These are phyloP conservation scores for Neodiprion pinetum DNA, from an alignment of 1,140 invertebrate species.

Conservation along the genomic window DNA sequence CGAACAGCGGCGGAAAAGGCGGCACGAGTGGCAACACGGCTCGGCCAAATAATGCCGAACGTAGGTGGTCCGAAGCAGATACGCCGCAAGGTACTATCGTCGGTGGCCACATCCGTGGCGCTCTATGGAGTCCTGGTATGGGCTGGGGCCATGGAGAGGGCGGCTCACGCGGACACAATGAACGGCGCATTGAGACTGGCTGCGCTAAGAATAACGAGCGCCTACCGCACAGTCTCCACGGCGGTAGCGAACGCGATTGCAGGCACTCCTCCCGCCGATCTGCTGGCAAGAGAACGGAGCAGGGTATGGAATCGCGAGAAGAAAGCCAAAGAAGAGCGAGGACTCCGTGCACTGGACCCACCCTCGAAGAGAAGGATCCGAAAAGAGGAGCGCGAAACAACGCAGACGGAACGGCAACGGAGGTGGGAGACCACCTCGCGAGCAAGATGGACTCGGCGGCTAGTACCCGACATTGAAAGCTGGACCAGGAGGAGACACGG, in stretches of 20 bases:
- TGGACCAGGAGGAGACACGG: slow-evolving; percentile 17
- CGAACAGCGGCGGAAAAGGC: not conserved
- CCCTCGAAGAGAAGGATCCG: no score
- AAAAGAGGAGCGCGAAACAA: not conserved
- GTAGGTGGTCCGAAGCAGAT: not conserved
- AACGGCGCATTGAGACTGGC: not conserved
- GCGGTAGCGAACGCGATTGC: slow-evolving; percentile 26
- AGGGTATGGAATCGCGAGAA: no score
- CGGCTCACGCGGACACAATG: not conserved
- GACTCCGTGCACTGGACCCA: no score
- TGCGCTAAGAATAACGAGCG: not conserved
- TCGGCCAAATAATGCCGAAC: not conserved
- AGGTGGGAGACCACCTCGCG: not conserved
- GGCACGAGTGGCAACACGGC: not conserved
- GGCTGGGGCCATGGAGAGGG: not conserved
- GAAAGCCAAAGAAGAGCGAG: no score
- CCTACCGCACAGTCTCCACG: slow-evolving; percentile 27
- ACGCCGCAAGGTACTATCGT: not conserved
- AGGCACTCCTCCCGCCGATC: slow-evolving; percentile 25
- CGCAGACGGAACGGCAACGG: not conserved
- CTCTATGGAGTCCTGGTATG: not conserved
- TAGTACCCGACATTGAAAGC: not conserved
- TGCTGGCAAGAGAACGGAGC: slow-evolving; percentile 21
- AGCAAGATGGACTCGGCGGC: not conserved
- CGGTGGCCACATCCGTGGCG: not conserved